Evolutionary conservation across 2,797 vertebrate genomes (phyloP), one percentile per base, ranked within the genome.

Genomic region (Hylomyscus alleni): DNA sequence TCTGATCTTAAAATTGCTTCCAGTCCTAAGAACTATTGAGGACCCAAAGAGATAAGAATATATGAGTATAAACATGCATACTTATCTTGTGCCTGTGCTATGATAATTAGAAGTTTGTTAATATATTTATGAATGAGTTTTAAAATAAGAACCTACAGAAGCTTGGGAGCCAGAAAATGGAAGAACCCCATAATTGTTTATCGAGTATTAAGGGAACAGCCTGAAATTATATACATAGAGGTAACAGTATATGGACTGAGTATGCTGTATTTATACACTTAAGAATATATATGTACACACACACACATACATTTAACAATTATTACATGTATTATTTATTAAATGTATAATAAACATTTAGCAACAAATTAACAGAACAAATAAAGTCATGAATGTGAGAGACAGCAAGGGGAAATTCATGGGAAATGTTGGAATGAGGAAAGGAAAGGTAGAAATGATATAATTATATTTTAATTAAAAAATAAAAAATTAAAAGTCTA

Each of bases 111-210:
- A 83, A 65, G 4, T 84, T 84, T 95, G 60, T 80, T 80, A 76
- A 89, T 24, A 81, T 40, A 52, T 89, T 94, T 73, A n/a, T 85
- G 84, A 90, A 52, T 80, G 72, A 82, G 29, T 80, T 67, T 86
- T 69, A 86, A 69, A n/a, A 50, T 65, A 7, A 19, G 17, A 50
- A 67, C 22, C 62, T 86, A 52, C n/a, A 34, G 44, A 26, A 86
- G 69, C 8, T 31, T 10, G 3, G 26, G 20, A 52, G 6, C 20
- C 47, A 22, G 31, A 69, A 67, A 69, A 22, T 13, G 26, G 62
- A 86, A 6, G 60, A 14, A 11, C 3, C 11, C 11, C 29, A 34
- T 65, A 69, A 52, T n/a, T 50, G 12, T 20, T 50, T 50, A n/a
- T 65, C 12, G 2, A n/a, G 9, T 34, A 69, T 34, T 34, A 86